Conservation (phyloP, 2,797 vertebrate genomes). For the Spheniscus humboldti region DNA sequence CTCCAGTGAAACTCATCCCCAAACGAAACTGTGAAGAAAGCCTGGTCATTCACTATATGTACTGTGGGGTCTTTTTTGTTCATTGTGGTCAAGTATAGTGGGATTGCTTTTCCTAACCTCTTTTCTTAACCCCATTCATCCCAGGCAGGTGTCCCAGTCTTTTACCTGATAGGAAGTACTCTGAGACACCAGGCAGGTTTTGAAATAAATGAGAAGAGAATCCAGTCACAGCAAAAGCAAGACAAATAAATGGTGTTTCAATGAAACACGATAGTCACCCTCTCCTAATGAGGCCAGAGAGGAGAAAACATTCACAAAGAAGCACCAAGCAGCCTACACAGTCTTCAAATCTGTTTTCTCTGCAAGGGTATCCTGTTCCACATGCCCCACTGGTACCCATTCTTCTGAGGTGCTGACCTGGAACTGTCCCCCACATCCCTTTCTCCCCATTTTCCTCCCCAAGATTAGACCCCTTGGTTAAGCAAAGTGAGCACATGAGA, state of each 20-base stretch:
- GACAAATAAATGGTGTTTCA: not conserved
- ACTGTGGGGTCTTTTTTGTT: not conserved
- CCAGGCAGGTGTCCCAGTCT: not conserved
- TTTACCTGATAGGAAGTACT: not conserved
- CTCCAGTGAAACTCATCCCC: not conserved
- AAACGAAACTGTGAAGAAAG: not conserved
- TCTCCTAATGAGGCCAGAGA: not conserved
- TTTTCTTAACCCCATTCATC: not conserved
- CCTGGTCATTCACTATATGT: not conserved
- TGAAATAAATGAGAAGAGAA: not conserved
- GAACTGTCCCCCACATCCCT: not conserved
- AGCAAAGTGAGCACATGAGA: not conserved
- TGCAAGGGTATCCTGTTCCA: not conserved
- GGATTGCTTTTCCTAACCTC: not conserved
- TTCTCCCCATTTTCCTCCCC: not conserved
- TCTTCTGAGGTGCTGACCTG: not conserved
- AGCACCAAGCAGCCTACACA: not conserved
- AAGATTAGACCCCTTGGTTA: not conserved
- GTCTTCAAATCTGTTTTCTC: not conserved
- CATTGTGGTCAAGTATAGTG: not conserved
- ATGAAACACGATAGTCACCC: not conserved
- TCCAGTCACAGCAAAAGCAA: not conserved
- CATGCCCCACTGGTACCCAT: fast-evolving
- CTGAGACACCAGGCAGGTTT: not conserved
- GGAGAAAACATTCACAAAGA: not conserved